Evolutionary conservation across 1,140 invertebrate species (phyloP), one percentile per base, ranked within the genome.

Genomic region (Heliconius congener): DNA sequence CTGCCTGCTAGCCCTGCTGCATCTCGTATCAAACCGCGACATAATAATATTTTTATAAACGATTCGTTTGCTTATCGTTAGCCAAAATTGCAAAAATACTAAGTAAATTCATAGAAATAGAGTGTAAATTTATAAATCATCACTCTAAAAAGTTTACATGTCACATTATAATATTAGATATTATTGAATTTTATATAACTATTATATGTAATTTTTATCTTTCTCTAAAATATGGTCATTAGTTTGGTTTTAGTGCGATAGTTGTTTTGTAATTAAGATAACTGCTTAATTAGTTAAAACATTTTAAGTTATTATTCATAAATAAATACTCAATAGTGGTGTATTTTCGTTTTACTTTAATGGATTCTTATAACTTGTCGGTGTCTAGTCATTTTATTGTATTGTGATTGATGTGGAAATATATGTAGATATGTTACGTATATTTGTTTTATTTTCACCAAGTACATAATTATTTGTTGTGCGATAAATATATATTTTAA

Each of bases 351-450:
- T 27, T 27, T 30, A 66, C 9, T 60, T 55, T 18, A 66, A 66
- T 30, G 60, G 11, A 13, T 66, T 66, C 23, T 66, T 66, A 30
- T 3, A 30, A 66, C 23, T 30, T 66, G 9, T 79, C 39, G 73
- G 57, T 79, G 78, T 79, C 78, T 79, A 79, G 78, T 79, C 78
- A 79, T 79, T 79, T 75, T 75, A 79, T 74, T 74, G 30, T 75
- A 79, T 71, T 75, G 78, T 79, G 78, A 30, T 66, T 66, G 60
- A 78, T 78, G 77, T 60, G 71, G 52, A 75, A 75, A 71, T 74
- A 74, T 42, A 73, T 13, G 16, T 46, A 46, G 19, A 60, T 73
- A 39, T 76, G 74, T 76, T 76, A 76, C 37, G 1, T 50, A 50
- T 66, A 71, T 42, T 46, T 70, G 57, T 76, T 46, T 46, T 76